Conservation (phyloP, 2,797 vertebrate species). For the Nyctibius grandis region DNA sequence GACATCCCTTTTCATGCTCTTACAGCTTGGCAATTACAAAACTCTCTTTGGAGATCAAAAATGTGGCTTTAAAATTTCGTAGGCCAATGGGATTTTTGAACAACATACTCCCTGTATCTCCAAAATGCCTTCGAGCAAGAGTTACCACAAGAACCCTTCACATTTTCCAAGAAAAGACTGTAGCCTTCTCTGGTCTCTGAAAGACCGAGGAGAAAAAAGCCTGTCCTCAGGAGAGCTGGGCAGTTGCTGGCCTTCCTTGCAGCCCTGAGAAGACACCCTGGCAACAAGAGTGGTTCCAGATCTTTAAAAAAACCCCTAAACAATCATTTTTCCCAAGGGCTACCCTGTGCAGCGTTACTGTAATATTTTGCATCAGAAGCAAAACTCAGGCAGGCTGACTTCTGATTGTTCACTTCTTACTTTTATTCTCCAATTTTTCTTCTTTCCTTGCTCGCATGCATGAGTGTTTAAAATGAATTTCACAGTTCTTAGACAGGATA, state of each 20-base stretch:
- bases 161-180: not conserved
- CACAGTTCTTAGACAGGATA: not conserved
- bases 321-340: not conserved
- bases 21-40: not conserved
- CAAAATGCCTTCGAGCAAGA: not conserved
- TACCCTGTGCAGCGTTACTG: not conserved
- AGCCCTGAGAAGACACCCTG: not conserved
- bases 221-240: not conserved
- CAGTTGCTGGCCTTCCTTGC: not conserved
- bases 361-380: not conserved
- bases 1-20: not conserved
- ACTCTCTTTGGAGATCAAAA: not conserved
- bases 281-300: not conserved
- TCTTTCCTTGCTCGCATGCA: not conserved
- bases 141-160: not conserved
- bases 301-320: not conserved
- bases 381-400: not conserved
- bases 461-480: not conserved
- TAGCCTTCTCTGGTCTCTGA: not conserved
- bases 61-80: not conserved
- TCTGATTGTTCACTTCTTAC: not conserved
- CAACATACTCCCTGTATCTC: not conserved
- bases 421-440: not conserved
- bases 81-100: not conserved
- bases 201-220: fast-evolving